Evolutionary conservation across 2,888 invertebrate species (phyloP), one percentile per base, ranked within the genome.

Genomic region (Xylota segnis): DNA sequence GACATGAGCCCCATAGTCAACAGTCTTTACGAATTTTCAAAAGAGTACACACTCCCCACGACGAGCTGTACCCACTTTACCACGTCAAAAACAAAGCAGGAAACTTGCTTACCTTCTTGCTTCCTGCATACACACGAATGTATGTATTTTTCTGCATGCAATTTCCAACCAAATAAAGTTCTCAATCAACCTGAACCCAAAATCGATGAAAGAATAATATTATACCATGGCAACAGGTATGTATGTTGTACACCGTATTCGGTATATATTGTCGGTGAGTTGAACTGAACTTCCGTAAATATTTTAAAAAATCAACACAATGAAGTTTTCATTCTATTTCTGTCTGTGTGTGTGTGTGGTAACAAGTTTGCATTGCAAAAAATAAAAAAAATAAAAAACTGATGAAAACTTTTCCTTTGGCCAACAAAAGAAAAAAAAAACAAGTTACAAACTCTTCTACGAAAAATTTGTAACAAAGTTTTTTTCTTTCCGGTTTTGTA

Each of bases 381-480:
- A 54, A 43, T 34, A 32, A 40, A 58, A 29, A 32, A 68, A 37
- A 68, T 12, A 34, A 23, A 63, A n/a, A 29, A 61, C 45, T 29
- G 29, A 16, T 37, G 58, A 70, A 68, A 76, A 76, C 16, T 77
- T 77, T 77, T 54, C 59, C 68, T 29, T 77, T 59, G 27, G 34
- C 12, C 18, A 68, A 27, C 40, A 14, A 47, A 66, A 66, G 37
- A 59, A 27, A 50, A 14, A 47, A 66, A 66, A 47, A 59, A 32
- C 27, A 61, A 27, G 10, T 10, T 34, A 1, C 23, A 9, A 14
- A 43, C 14, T 43, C 5, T 6, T 43, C 50, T 59, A 43, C 76
- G 40, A n/a, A 52, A 43, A 50, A 29, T 54, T 63, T 43, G 12
- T 7, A 66, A 70, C 43, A 74, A 63, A 61, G 12, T 32, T 68